phyloP scores from a whole-genome alignment of 2,113 vertebrate genomes.

The Gymnobelideus leadbeateri region DNA sequence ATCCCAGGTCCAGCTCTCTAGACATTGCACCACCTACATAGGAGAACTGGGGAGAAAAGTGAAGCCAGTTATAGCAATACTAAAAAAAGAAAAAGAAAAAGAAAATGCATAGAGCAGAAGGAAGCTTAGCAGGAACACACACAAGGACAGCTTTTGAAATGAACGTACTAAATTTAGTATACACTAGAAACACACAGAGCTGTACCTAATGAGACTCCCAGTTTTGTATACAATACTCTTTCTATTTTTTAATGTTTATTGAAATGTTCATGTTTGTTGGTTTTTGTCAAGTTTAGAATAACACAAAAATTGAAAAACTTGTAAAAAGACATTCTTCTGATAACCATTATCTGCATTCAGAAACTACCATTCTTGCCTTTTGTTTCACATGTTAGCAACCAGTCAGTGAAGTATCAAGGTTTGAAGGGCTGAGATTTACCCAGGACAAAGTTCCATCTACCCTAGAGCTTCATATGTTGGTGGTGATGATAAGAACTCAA shows the following conservation, averaged over 20 bases:
- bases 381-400: not conserved
- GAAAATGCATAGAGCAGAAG: not conserved
- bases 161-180: not conserved
- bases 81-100: not conserved
- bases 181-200: not conserved
- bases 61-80: not conserved
- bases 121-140: not conserved
- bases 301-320: not conserved
- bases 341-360: not conserved
- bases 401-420: not conserved
- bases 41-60: not conserved
- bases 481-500: not conserved
- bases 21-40: not conserved
- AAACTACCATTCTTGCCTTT: not conserved
- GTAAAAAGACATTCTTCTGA: not conserved
- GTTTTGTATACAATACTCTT: not conserved
- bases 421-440: not conserved
- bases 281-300: not conserved
- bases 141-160: not conserved
- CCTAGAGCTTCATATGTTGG: not conserved
- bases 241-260: not conserved
- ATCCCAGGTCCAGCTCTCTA: not conserved
- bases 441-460: not conserved
- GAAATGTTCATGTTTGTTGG: not conserved
- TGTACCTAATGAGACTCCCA: not conserved